Percentiles rank a stretch among this genome's conserved stretches.
These are phyloP conservation scores for Eurytoma adleriae DNA, from an alignment of 2,888 invertebrate genomes.

Conservation along the genomic window DNA sequence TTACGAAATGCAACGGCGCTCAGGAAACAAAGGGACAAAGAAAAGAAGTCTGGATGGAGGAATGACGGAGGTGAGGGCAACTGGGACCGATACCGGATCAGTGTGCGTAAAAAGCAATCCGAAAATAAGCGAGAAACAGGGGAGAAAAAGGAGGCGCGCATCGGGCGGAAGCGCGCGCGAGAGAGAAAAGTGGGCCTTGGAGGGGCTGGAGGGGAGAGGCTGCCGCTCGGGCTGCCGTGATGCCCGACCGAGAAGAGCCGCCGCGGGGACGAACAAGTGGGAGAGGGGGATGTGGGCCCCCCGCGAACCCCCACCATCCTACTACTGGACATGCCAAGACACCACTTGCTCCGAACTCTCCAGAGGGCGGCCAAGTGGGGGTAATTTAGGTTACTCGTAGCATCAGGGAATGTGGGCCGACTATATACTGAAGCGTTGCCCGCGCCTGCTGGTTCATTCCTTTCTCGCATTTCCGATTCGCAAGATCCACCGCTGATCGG, in stretches of 20 bases:
- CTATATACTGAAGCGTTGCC: conserved; percentile 67
- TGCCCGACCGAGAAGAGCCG: background rate
- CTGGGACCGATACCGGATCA: conserved; percentile 25
- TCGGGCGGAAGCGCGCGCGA: conserved; percentile 10
- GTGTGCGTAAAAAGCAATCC: conserved; percentile 46
- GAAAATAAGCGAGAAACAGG: conserved; percentile 45
- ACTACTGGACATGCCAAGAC: background rate
- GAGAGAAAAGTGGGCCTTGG: conserved; percentile 46
- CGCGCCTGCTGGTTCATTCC: conserved; percentile 66
- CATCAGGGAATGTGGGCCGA: conserved; percentile 70
- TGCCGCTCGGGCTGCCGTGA: too few species aligned
- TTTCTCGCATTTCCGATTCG: conserved; percentile 64
- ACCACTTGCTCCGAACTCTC: background rate
- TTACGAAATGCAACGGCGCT: background rate
- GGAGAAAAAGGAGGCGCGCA: conserved; percentile 25
- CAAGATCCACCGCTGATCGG: conserved; percentile 52
- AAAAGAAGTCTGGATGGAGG: background rate
- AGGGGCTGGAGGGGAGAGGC: background rate
- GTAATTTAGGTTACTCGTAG: conserved; percentile 75
- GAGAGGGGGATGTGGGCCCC: conserved; percentile 9
- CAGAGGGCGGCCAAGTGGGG: conserved; percentile 65
- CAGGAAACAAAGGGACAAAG: conserved; percentile 1
- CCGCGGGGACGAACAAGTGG: background rate
- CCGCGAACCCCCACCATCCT: background rate
- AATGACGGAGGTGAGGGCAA: background rate